Base-by-base conservation (phyloP, 1,140 invertebrate species). In the Papilio machaon region DNA sequence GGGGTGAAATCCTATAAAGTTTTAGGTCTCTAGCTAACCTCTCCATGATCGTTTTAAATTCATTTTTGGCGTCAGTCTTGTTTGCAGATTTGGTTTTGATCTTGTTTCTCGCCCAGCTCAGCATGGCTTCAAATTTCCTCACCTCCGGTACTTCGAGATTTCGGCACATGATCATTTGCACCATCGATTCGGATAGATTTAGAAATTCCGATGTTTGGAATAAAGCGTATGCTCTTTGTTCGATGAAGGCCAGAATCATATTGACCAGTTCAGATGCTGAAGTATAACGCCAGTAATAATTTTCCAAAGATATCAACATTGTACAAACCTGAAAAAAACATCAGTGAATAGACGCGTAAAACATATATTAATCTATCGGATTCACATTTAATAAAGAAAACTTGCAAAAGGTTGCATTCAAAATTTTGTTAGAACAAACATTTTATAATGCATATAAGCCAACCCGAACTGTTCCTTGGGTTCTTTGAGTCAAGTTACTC, bases 281-380 rank as follows among this genome's bases (percentile, higher is more conserved):
- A 43, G 98, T 98, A 91, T 99, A 99, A 70, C 98, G 96, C 98
- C 98, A 99, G 91, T 98, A 99, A 92, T 99, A 99, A 92, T 99
- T 99, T 92, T 99, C 98, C 85, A 99, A 95, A 35, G 97, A 97
- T 93, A 97, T 98, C 38, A 99, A 95, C 98, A 99, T 99, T 74
- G 97, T 96, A 93, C 98, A 98, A 11, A 98, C 97, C 97, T 97
- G 90, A 54, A 94, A 95, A 70, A 85, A 13, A 79, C 15, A 23
- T 64, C 3, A 30, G 58, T 10, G 9, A 30, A 60, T 9, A 19
- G 8, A 11, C 10, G 10, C 9, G 23, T 13, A 64, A 19, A 64
- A 5, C 4, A 10, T 0, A 64, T 11, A 23, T 64, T 7, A 52
- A 17, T 15, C 49, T 52, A 17, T 6, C 0, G 13, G 15, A 52